Evolutionary conservation across 2,113 vertebrate species (phyloP), one percentile per base, ranked within the genome.

Genomic region (Desmodus rotundus): DNA sequence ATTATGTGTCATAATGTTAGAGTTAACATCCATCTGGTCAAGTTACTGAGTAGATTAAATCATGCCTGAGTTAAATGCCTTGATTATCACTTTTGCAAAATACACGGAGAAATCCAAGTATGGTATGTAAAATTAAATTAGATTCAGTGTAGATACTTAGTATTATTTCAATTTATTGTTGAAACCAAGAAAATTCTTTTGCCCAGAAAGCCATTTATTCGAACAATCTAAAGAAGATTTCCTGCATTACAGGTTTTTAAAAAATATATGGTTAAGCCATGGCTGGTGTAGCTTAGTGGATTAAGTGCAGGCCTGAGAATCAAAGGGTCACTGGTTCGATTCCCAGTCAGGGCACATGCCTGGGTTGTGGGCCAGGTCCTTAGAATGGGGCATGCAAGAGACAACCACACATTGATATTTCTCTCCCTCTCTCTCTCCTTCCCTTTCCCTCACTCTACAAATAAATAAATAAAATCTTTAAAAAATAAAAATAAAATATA

Each of bases 111-210:
- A 91, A 96, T 89, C 92, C 95, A 91, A 95, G 74, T 94, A 20
- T 96, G 72, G 72, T 94, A 96, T 97, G 95, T 17, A 98, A 80
- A 96, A 93, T 96, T 95, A 93, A 94, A 54, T 15, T 63, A 94
- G 58, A 86, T 83, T 77, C 82, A 97, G 80, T 95, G 38, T 70
- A 95, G 36, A 80, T 87, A 33, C 11, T 90, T 97, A 94, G 41
- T 96, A 87, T 73, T 86, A 81, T 96, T 97, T 93, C 54, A 74
- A 15, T 61, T 58, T 90, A 65, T 56, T 67, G 15, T 38, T 50
- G 3, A 61, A 80, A 58, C 63, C 43, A 33, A 87, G 63, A 87
- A 73, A 41, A 41, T 38, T 41, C 7, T 28, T 77, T 56, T 87
- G 4, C 13, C 72, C 9, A 26, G 68, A 68, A 65, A 89, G 3